These are phyloP conservation scores for Theropithecus gelada DNA, from an alignment of 2,113 vertebrate species.

Conservation along the genomic window DNA sequence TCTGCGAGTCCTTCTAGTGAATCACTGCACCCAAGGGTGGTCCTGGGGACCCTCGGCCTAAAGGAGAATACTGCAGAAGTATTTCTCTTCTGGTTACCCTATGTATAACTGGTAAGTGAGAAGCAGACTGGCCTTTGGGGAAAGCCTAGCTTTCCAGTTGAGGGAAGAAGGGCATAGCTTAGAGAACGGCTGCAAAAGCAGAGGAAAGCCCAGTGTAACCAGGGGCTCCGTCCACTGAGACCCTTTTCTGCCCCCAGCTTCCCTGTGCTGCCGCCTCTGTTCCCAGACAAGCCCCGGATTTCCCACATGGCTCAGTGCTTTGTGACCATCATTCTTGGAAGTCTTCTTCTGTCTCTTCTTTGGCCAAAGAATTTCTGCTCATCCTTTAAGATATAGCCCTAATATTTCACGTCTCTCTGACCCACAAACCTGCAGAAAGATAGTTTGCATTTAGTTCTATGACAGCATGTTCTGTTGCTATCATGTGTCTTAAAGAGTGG, in stretches of 20 bases:
- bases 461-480: too few relatives aligned
- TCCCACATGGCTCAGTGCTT: background rate
- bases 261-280: background rate
- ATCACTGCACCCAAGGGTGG: too few relatives aligned
- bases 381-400: too few relatives aligned
- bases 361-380: background rate
- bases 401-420: background rate
- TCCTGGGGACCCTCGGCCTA: too few relatives aligned
- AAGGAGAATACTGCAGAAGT: background rate
- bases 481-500: background rate
- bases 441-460: background rate
- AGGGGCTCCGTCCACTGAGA: too few relatives aligned
- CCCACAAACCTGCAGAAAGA: too few relatives aligned
- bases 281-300: background rate
- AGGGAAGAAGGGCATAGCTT: background rate
- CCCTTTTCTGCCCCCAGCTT: background rate
- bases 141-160: background rate
- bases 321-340: rapidly evolving
- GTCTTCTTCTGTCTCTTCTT: background rate
- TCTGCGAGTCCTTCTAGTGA: background rate
- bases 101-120: background rate
- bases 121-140: background rate
- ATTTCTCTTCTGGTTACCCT: background rate
- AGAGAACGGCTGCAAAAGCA: background rate
- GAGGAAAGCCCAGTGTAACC: background rate